Base-by-base conservation (phyloP, 23 tunicate genomes). In the Styela plicata region DNA sequence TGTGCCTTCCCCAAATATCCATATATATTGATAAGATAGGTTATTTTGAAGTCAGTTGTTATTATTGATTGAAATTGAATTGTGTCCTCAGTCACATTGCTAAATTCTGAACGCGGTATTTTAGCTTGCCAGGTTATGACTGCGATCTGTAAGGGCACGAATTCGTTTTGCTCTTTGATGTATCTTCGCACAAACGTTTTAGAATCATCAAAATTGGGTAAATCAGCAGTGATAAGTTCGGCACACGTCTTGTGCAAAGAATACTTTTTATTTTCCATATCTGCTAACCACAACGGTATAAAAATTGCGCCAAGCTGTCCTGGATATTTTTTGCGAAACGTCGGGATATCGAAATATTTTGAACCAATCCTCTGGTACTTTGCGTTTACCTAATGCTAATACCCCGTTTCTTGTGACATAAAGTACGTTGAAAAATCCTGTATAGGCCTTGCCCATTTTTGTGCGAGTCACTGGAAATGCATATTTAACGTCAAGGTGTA, bases 361-460 rank as follows among this genome's bases (percentile, higher is more conserved):
- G 23, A 82, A 85, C 24, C 64, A 35, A 5, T 53, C 33, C 17
- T 63, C 36, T 21, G 90, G 85, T 17, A 91, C 13, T 2, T 64
- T 2, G 22, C 71, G 63, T 5, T 62, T 27, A 0, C 87, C 5
- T 37, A 91, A 33, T 18, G 76, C 85, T 2, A 80, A 63, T 63
- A 86, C 65, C 69, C 97, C 97, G 69, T 91, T 91, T 30, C 67
- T 73, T 2, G 90, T 87, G 2, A 78, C 97, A 65, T 86, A 86
- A 52, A 91, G 57, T 32, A 78, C 70, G 13, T n/a, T 23, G 27
- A 76, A 53, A 29, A 76, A 76, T 24, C 36, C 13, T 13, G 57
- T 44, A 44, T 44, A 5, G 57, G 7, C 13, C 13, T 5, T 44
- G 57, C 13, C 13, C 57, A 44, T 44, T 44, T 13, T 44, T 44